Evolutionary conservation across 2,888 invertebrate species (phyloP).

Genomic region (Agonopterix subpropinquella): DNA sequence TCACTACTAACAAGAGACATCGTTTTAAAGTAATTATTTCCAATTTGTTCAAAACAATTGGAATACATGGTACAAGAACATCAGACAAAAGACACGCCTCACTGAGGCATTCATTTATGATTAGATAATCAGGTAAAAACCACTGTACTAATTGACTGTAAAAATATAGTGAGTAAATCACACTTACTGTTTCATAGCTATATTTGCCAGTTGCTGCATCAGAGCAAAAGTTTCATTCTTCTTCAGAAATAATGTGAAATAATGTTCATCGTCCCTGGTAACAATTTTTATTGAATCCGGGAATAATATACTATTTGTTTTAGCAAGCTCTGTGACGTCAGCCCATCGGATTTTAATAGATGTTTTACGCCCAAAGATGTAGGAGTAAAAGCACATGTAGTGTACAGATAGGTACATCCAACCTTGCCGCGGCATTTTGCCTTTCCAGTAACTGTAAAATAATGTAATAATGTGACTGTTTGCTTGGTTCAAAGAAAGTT

Average conservation of each 20-base stretch:
- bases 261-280: conserved; percentile 90
- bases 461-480: not conserved
- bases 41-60: too few species aligned
- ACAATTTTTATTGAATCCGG: conserved; percentile 91
- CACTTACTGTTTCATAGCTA: conserved; percentile 93
- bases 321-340: conserved; percentile 87
- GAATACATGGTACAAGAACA: too few species aligned
- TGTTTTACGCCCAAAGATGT: conserved; percentile 93
- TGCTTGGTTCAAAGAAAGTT: too few species aligned
- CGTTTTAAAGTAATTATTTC: too few species aligned
- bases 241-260: conserved; percentile 93
- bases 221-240: conserved; percentile 92
- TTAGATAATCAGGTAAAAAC: too few species aligned
- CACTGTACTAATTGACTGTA: too few species aligned
- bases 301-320: conserved; percentile 85
- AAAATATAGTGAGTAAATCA: not conserved
- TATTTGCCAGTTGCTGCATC: conserved; percentile 96
- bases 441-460: conserved; percentile 90
- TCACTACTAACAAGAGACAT: too few species aligned
- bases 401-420: conserved; percentile 98
- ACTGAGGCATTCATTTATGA: too few species aligned
- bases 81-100: too few species aligned
- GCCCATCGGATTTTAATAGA: conserved; percentile 93
- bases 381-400: conserved; percentile 96
- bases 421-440: conserved; percentile 95